A percentile compares a stretch with the other conserved stretches of the same genome.
phyloP scores from a whole-genome alignment of 2,888 invertebrate genomes.

The Mactromeris polynyma region DNA sequence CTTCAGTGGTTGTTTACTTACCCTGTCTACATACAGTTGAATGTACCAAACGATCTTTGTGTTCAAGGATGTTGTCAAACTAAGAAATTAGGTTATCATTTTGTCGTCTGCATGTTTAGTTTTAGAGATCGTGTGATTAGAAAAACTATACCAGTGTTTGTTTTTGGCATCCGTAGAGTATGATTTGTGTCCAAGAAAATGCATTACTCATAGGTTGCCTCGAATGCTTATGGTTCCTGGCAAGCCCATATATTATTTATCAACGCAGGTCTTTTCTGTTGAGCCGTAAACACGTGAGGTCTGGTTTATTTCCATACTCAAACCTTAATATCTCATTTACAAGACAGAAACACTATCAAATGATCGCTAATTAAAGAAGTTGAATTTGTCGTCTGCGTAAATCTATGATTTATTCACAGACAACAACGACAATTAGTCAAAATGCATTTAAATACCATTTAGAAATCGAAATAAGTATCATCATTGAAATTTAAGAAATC shows the following conservation, averaged over 20 bases:
- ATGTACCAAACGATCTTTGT: not conserved
- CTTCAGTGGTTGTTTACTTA: conserved; percentile 3
- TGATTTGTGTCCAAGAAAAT: too few relatives aligned
- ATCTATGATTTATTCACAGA: not conserved
- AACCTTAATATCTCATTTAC: too few relatives aligned
- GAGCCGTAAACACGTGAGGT: too few relatives aligned
- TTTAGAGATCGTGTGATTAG: not conserved
- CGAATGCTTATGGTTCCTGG: too few relatives aligned
- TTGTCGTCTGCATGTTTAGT: not conserved
- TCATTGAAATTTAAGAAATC: conserved; percentile 5
- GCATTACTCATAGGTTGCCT: too few relatives aligned
- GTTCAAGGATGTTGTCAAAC: conserved; percentile 11
- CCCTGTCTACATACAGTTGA: not conserved
- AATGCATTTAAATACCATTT: not conserved
- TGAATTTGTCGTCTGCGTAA: not conserved
- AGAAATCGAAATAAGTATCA: not conserved
- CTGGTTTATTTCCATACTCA: too few relatives aligned
- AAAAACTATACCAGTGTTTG: too few relatives aligned
- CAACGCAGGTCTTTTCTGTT: too few relatives aligned
- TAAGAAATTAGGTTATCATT: not conserved
- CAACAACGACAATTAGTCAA: not conserved
- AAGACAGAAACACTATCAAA: too few relatives aligned
- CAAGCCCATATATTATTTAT: too few relatives aligned
- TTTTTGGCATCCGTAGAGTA: too few relatives aligned
- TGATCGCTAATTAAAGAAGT: too few relatives aligned